Evolutionary conservation across 1,140 invertebrate species (phyloP), one percentile per base, ranked within the genome.

Genomic region (Drosophila mauritiana): DNA sequence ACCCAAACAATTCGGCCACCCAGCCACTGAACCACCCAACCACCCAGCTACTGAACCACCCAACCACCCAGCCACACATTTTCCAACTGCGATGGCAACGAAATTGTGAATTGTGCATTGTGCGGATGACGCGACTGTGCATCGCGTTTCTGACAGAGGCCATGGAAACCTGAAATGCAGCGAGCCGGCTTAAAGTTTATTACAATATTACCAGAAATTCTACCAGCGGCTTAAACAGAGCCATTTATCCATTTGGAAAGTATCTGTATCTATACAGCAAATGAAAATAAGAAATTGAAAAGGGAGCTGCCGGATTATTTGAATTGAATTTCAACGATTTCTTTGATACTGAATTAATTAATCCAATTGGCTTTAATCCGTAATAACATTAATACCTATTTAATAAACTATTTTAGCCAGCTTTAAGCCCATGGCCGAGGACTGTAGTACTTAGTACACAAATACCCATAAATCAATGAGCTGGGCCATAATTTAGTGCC

Each of bases 81-180:
- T n/a, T 22, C 17, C 25, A n/a, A 45, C 15, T 15, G 3, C 15
- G 15, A 17, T 45, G 8, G 8, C 37, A 27, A 51, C 65, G 37
- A 64, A 77, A 57, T 59, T 79, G 45, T 68, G 55, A 56, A 62
- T 45, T 59, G 63, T 73, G 49, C 34, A 62, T 49, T 56, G 63
- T 77, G 57, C 27, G 57, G 46, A 76, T 67, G 59, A 73, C 48
- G 52, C 46, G 57, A 34, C 42, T 82, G 63, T 51, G 57, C 62
- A 76, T 80, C 56, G 67, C 46, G 59, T 52, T 58, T 42, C 17
- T 53, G 25, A 20, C 54, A 6, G 25, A 17, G 8, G 39, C 57
- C 15, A 52, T 75, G 34, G 51, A 53, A 58, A 57, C 55, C 54
- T 65, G 17, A 62, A 68, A 58, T 74, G 54, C 67, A 75, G 37